Evolutionary conservation across 2,797 vertebrate species (phyloP), one percentile per base, ranked within the genome.

Genomic region (Acanthurus leucopareius): DNA sequence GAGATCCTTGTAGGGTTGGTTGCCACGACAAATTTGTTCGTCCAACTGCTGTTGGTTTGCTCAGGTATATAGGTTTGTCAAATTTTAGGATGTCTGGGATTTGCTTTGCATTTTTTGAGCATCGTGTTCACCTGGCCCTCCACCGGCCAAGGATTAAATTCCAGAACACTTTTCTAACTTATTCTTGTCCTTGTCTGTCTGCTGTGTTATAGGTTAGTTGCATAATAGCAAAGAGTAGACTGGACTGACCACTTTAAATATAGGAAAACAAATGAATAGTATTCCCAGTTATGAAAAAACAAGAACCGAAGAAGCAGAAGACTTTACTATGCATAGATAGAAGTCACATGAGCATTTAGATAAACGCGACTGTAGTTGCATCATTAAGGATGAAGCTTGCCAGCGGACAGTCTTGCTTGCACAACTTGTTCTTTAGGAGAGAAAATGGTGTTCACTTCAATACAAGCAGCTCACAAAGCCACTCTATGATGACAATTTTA

Each of bases 381-480:
- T 69, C 61, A 65, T 53, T 2, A 15, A n/a, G n/a, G 59, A 52
- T 40, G 38, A 45, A 49, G 7, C 40, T 79, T 57, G 25, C 35
- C 44, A 59, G 44, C 38, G 42, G 52, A 28, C 48, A 70, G 60
- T 68, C 15, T 22, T n/a, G 51, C 53, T 79, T 73, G 54, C 62
- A 51, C 20, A 68, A 62, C 16, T 15, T 42, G 40, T 42, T 42
- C 40, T 42, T 3, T 7, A 57, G 44, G n/a, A 62, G 58, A 53
- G 45, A 77, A 65, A 76, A 58, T 48, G 48, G 15, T 35, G 22
- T 69, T 58, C 9, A n/a, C n/a, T 52, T 64, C 13, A 15, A 47
- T 28, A 20, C 10, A 49, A 19, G n/a, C 32, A 45, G n/a, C 47
- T 28, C 9, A 52, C 10, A n/a, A 35, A 42, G 16, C 19, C 19